These are phyloP conservation scores for Sarcophaga bullata DNA, from an alignment of 1,140 invertebrate species.

Conservation along the genomic window DNA sequence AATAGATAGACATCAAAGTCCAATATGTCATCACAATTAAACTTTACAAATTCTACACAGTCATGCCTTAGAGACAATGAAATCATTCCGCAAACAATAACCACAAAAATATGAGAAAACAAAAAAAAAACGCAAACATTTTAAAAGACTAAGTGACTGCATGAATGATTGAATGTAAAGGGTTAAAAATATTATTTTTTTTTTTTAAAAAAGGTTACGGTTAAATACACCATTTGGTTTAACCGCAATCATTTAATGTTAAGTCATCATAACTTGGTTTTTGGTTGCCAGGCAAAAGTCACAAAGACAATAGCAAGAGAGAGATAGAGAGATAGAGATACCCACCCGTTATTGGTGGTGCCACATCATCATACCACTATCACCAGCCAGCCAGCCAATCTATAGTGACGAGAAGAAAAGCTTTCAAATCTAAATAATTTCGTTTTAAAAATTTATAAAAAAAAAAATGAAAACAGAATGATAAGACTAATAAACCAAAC, in stretches of 20 bases:
- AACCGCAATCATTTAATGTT: slow-evolving; percentile 44
- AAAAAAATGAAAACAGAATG: background rate
- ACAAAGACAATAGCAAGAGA: background rate
- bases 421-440: slow-evolving; percentile 26
- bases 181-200: background rate
- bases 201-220: slow-evolving; percentile 34
- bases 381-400: slow-evolving; percentile 11
- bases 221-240: slow-evolving; percentile 43
- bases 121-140: slow-evolving; percentile 18
- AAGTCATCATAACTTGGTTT: slow-evolving; percentile 44
- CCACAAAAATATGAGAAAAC: background rate
- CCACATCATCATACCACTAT: slow-evolving; percentile 9
- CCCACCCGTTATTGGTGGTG: background rate
- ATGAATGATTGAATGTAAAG: background rate
- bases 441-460: background rate
- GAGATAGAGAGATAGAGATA: too few species aligned
- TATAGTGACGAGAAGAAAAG: background rate
- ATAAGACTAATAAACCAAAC: slow-evolving; percentile 41
- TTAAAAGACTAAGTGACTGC: slow-evolving; percentile 2
- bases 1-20: slow-evolving; percentile 44
- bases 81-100: background rate
- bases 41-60: slow-evolving; percentile 37
- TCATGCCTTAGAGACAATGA: slow-evolving; percentile 31
- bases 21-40: slow-evolving; percentile 45
- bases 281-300: slow-evolving; percentile 20